Conservation (phyloP, 2,113 vertebrate species). For the Eubucco bourcierii region DNA sequence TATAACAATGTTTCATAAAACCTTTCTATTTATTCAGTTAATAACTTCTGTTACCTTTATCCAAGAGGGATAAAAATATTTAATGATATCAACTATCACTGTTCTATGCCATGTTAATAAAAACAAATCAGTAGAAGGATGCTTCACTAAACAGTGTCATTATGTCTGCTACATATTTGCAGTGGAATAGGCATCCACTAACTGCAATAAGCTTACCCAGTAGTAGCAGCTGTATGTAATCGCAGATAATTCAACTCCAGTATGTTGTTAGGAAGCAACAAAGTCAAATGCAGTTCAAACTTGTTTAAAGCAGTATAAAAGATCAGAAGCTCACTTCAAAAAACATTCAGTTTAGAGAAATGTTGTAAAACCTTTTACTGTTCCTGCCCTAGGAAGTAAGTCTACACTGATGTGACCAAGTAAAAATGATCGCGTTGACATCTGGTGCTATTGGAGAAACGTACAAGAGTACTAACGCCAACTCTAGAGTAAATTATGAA, state of each 20-base stretch:
- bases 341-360: neutral
- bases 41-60: constrained; percentile 24
- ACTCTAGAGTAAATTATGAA: neutral
- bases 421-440: neutral
- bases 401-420: neutral
- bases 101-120: constrained; percentile 51
- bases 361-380: neutral
- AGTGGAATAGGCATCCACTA: constrained; percentile 55
- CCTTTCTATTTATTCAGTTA: constrained; percentile 28
- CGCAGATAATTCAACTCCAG: constrained; percentile 46
- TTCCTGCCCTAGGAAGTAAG: neutral
- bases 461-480: neutral
- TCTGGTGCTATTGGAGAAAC: neutral
- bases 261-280: neutral
- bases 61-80: constrained; percentile 40
- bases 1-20: neutral
- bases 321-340: neutral
- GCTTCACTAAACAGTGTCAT: constrained; percentile 34
- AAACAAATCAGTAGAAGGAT: constrained; percentile 44
- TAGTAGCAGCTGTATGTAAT: constrained; percentile 31
- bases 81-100: constrained; percentile 37
- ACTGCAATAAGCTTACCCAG: constrained; percentile 37
- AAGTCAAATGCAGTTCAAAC: constrained; percentile 49
- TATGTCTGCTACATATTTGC: constrained; percentile 34
- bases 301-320: constrained; percentile 24